A percentile compares a stretch with the other conserved stretches of the same genome.
These are phyloP conservation scores for Sesia bembeciformis DNA, from an alignment of 2,888 invertebrate species.

Conservation along the genomic window DNA sequence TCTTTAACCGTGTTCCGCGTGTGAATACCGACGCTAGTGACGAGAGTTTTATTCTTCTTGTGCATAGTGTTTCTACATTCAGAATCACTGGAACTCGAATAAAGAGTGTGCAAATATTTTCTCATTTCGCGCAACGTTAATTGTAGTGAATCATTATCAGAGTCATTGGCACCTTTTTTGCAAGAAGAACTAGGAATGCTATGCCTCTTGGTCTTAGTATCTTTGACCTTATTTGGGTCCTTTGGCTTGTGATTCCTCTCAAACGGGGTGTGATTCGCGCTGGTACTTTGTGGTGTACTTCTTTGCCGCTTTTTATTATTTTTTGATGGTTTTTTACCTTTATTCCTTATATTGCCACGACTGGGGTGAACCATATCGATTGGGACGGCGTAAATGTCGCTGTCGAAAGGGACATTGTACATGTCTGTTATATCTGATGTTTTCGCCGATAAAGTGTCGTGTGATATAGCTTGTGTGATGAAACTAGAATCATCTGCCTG, in stretches of 20 bases:
- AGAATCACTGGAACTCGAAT: slow-evolving; percentile 84
- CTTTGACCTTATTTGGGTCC: slow-evolving; percentile 41
- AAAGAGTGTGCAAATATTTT: slow-evolving; percentile 86
- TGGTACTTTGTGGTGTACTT: slow-evolving; percentile 37
- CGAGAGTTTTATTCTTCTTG: slow-evolving; percentile 62
- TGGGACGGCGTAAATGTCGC: slow-evolving; percentile 90
- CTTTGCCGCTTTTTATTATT: slow-evolving; percentile 52
- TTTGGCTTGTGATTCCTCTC: slow-evolving; percentile 39
- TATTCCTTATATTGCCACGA: slow-evolving; percentile 39
- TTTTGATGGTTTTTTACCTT: slow-evolving; percentile 52
- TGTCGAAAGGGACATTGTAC: slow-evolving; percentile 92
- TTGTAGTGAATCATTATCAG: slow-evolving; percentile 81
- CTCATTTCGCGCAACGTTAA: slow-evolving; percentile 90
- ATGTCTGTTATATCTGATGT: slow-evolving; percentile 87
- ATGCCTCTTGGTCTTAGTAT: slow-evolving; percentile 75
- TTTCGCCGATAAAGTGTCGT: slow-evolving; percentile 81
- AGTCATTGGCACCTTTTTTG: slow-evolving; percentile 67
- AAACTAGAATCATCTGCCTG: slow-evolving; percentile 89
- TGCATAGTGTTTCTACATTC: slow-evolving; percentile 61
- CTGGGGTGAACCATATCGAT: slow-evolving; percentile 84
- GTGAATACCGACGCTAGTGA: slow-evolving; percentile 56
- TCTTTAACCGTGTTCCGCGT: slow-evolving; percentile 44
- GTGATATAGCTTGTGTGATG: slow-evolving; percentile 91
- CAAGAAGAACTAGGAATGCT: slow-evolving; percentile 80
- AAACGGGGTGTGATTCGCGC: slow-evolving; percentile 21